A percentile compares a stretch with the other conserved stretches of the same genome.
Conservation (phyloP, 2,113 vertebrate species). For the Poeciliopsis retropinna region DNA sequence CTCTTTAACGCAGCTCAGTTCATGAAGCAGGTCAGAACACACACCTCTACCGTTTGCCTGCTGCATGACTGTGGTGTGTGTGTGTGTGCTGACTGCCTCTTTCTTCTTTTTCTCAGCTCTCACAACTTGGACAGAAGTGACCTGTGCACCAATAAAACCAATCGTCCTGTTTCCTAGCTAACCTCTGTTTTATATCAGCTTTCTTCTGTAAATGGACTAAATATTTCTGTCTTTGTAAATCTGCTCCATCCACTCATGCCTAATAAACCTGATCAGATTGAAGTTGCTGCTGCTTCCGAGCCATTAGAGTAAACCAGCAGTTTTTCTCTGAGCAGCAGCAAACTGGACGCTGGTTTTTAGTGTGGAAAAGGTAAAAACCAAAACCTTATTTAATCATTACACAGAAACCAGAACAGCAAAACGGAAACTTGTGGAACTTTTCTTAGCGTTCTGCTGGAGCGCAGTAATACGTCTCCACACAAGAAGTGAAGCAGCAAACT, state of each 20-base stretch:
- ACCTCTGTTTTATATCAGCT: slow-evolving; percentile 81
- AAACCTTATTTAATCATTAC: too few relatives aligned
- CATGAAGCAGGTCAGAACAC: slow-evolving; percentile 88
- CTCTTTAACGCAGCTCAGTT: slow-evolving; percentile 96
- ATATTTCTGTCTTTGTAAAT: slow-evolving; percentile 71
- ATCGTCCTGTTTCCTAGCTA: slow-evolving; percentile 54
- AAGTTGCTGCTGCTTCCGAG: slow-evolving; percentile 47
- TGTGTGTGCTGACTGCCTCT: slow-evolving; percentile 9
- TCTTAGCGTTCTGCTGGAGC: too few relatives aligned
- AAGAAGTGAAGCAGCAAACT: slow-evolving; percentile 44
- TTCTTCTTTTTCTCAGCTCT: slow-evolving; percentile 82
- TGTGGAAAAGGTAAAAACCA: too few relatives aligned
- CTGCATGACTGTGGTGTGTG: too few relatives aligned
- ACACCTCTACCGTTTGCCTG: neutral
- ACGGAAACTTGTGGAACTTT: too few relatives aligned
- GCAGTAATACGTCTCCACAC: neutral
- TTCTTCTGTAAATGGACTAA: slow-evolving; percentile 47
- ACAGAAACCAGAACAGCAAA: too few relatives aligned
- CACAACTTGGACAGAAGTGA: slow-evolving; percentile 93
- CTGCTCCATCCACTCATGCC: slow-evolving; percentile 62
- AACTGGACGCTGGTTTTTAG: too few relatives aligned
- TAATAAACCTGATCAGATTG: slow-evolving; percentile 77
- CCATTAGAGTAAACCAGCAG: neutral
- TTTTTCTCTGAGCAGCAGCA: neutral
- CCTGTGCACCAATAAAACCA: neutral